These are phyloP conservation scores for Callyntrura sp. DNA, from an alignment of 2,888 invertebrate genomes.

Conservation along the genomic window DNA sequence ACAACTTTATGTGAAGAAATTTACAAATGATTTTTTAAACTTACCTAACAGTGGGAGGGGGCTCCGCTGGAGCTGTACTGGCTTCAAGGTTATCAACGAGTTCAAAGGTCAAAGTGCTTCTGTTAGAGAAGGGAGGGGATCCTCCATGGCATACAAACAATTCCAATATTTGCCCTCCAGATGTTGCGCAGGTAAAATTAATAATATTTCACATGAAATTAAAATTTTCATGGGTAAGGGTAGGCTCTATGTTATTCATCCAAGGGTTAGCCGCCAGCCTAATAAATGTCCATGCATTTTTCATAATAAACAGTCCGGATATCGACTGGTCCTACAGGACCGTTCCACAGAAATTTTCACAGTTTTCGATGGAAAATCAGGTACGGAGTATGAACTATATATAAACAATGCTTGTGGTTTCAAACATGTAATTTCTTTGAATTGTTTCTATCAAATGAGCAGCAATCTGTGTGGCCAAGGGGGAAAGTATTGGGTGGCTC, in stretches of 20 bases:
- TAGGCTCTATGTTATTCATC: too few species aligned
- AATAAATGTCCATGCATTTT: too few species aligned
- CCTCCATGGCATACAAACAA: conserved; percentile 66
- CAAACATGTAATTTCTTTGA: too few species aligned
- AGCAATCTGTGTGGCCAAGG: conserved; percentile 20
- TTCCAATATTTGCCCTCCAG: conserved; percentile 75
- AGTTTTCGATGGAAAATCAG: too few species aligned
- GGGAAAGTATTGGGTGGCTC: conserved; percentile 39
- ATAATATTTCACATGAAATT: too few species aligned
- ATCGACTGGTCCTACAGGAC: conserved; percentile 77
- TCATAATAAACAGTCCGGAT: too few species aligned
- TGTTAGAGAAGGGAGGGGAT: conserved; percentile 79
- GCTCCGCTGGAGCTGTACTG: conserved; percentile 18
- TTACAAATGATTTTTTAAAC: not conserved
- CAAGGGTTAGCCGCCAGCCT: too few species aligned
- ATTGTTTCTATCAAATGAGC: conserved; percentile 19
- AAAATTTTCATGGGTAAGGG: too few species aligned
- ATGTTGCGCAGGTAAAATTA: not conserved
- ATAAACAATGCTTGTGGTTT: too few species aligned
- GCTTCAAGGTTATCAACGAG: conserved; percentile 70
- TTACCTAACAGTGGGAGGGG: not conserved
- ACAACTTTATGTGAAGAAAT: too few species aligned
- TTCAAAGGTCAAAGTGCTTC: conserved; percentile 72
- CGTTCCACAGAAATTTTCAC: conserved; percentile 73
- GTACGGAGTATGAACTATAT: too few species aligned